A percentile compares a stretch with the other conserved stretches of the same genome.
These are phyloP conservation scores for Scortum barcoo DNA, from an alignment of 2,113 vertebrate species.

Conservation along the genomic window DNA sequence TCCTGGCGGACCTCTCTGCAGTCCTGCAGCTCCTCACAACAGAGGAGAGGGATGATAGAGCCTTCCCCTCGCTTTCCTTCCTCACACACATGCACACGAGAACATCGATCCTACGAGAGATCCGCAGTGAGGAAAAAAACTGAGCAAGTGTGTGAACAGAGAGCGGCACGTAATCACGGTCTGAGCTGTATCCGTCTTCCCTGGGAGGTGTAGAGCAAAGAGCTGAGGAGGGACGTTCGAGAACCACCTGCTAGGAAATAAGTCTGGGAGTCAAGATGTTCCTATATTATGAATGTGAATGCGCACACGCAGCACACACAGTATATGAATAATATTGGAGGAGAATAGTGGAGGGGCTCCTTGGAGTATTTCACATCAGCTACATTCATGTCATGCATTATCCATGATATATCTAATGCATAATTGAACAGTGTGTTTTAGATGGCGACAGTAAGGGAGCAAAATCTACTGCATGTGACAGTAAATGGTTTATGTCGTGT, in stretches of 20 bases:
- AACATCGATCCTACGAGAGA: conserved; percentile 21
- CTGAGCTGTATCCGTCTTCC: conserved; percentile 34
- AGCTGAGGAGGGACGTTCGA: conserved; percentile 12
- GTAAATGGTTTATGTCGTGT: conserved; percentile 52
- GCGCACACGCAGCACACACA: conserved; percentile 16
- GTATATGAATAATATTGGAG: conserved; percentile 51
- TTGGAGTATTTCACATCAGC: conserved; percentile 40
- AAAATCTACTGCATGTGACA: conserved; percentile 32
- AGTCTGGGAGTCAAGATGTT: conserved; percentile 43
- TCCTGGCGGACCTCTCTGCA: conserved; percentile 31
- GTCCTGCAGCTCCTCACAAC: conserved; percentile 21
- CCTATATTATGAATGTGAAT: conserved; percentile 19
- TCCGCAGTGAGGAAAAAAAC: conserved; percentile 35
- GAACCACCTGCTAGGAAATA: conserved; percentile 43
- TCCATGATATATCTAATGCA: conserved; percentile 64
- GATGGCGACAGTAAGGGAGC: conserved; percentile 31
- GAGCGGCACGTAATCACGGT: conserved; percentile 43
- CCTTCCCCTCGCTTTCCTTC: neutral
- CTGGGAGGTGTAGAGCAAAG: conserved; percentile 38
- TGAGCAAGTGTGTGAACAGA: conserved; percentile 51
- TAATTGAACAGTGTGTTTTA: conserved; percentile 59
- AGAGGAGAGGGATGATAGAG: conserved; percentile 16
- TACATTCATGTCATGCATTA: conserved; percentile 70
- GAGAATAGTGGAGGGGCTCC: conserved; percentile 45
- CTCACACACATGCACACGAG: neutral